Evolutionary conservation across 2,113 vertebrate genomes (phyloP).

Genomic region (Esox niger): DNA sequence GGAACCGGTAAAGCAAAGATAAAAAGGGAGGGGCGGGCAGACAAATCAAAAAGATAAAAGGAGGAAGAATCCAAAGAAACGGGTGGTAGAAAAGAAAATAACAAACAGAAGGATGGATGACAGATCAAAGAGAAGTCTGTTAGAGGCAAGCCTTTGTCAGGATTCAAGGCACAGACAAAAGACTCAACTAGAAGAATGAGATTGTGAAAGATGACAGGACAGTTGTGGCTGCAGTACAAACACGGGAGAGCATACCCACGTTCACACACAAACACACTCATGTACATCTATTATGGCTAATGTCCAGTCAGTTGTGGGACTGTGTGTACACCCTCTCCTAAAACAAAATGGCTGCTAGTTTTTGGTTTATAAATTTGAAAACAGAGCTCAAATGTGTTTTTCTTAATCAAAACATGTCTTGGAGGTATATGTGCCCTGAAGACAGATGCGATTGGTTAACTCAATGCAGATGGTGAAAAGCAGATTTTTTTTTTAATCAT

Average conservation of each 20-base stretch:
- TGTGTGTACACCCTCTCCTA: too few species aligned
- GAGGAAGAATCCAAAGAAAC: constrained; percentile 8
- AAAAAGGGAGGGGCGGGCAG: background rate
- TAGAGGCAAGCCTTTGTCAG: constrained; percentile 27
- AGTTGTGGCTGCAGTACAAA: constrained; percentile 31
- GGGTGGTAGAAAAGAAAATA: constrained; percentile 5
- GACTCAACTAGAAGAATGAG: constrained; percentile 21
- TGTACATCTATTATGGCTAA: background rate
- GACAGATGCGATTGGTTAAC: too few species aligned
- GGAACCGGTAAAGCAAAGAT: constrained; percentile 22
- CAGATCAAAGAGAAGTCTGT: constrained; percentile 46
- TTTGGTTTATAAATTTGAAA: too few species aligned
- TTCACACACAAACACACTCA: background rate
- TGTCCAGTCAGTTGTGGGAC: background rate
- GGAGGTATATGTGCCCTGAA: too few species aligned
- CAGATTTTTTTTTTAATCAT: too few species aligned
- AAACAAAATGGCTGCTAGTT: too few species aligned
- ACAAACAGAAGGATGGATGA: constrained; percentile 21
- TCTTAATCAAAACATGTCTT: too few species aligned
- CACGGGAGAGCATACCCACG: too few species aligned
- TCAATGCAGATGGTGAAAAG: too few species aligned
- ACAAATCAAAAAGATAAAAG: background rate
- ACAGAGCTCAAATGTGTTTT: too few species aligned
- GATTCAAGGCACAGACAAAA: constrained; percentile 36
- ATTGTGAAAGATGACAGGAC: constrained; percentile 36